Percentiles rank a stretch among this genome's conserved stretches.
phyloP scores from a whole-genome alignment of 1,140 invertebrate genomes.

The Oryzaephilus surinamensis region DNA sequence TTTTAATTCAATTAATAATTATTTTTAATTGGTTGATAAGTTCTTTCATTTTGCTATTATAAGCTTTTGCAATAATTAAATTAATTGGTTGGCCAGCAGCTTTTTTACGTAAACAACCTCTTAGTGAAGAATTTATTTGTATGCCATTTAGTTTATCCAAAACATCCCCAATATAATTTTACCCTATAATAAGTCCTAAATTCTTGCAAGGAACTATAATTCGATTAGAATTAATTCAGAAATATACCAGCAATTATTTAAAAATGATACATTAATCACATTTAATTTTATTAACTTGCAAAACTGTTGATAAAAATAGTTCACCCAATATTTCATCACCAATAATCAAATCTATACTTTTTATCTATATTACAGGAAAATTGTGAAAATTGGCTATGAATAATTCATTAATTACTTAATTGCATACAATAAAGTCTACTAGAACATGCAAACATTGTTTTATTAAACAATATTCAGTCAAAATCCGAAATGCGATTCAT shows the following conservation, averaged over 20 bases:
- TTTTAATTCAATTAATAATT: constrained; percentile 31
- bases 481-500: constrained; percentile 43
- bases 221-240: constrained; percentile 38
- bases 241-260: constrained; percentile 46
- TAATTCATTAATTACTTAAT: too few species aligned
- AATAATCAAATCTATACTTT: constrained; percentile 23
- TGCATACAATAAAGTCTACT: constrained; percentile 41
- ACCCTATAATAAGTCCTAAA: too few species aligned
- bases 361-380: constrained; percentile 17
- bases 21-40: constrained; percentile 34
- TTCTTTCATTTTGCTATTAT: constrained; percentile 28
- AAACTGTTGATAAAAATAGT: constrained; percentile 46
- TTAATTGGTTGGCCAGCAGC: constrained; percentile 40
- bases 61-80: constrained; percentile 47
- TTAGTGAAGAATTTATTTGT: constrained; percentile 37
- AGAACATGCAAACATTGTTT: constrained; percentile 46
- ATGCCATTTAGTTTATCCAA: constrained; percentile 51
- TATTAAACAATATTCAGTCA: constrained; percentile 44
- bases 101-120: constrained; percentile 40
- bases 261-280: constrained; percentile 41
- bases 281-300: constrained; percentile 43
- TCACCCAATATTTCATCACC: constrained; percentile 49
- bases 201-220: constrained; percentile 46
- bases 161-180: constrained; percentile 52
- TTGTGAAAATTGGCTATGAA: too few species aligned